Base-by-base conservation (phyloP, 2,797 vertebrate species). In the Carcharodon carcharias region DNA sequence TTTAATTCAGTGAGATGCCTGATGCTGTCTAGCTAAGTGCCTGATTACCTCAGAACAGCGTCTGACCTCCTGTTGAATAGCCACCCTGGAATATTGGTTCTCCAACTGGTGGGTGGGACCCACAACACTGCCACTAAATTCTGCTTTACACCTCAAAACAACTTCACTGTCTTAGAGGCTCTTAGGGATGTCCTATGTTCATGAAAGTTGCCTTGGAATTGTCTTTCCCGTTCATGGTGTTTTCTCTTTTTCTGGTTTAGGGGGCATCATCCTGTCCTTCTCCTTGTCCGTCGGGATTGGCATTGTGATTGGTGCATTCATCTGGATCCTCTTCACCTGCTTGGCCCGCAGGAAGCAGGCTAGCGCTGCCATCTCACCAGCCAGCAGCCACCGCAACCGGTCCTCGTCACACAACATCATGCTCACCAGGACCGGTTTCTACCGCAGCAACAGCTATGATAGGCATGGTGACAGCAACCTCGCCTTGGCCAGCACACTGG, bases 231-330 rank as follows among this genome's bases (percentile, higher is more conserved):
- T 28, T 92, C 56, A 54, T 28, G 16, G 35, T 58, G 31, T 77
- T 45, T 54, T 58, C 14, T 73, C 45, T 73, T 73, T 56, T 9
- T 73, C 18, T 77, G 23, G 28, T 50, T 77, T 95, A 99, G 99
- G 98, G 96, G 98, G 98, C 91, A 97, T 99, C 96, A 98, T 99
- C 77, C 98, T 98, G 97, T 99, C 99, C 96, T 99, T 99, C 98
- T 99, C 98, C 12, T 98, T 99, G 96, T 99, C 99, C 95, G 97
- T 99, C 97, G 98, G 98, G 11, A 98, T 99, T 82, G 99, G 99
- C 80, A 97, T 99, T 7, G 97, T 99, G 45, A 97, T 99, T 87
- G 99, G 99, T 96, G 98, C 98, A 61, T 96, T 99, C 96, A 98
- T 99, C 96, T 99, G 99, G 96, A 98, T 98, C 2, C 96, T 98